Percentiles rank a stretch among this genome's conserved stretches.
Evolutionary conservation across 2,888 invertebrate genomes (phyloP).

Genomic region (Eugnorisma glareosa): DNA sequence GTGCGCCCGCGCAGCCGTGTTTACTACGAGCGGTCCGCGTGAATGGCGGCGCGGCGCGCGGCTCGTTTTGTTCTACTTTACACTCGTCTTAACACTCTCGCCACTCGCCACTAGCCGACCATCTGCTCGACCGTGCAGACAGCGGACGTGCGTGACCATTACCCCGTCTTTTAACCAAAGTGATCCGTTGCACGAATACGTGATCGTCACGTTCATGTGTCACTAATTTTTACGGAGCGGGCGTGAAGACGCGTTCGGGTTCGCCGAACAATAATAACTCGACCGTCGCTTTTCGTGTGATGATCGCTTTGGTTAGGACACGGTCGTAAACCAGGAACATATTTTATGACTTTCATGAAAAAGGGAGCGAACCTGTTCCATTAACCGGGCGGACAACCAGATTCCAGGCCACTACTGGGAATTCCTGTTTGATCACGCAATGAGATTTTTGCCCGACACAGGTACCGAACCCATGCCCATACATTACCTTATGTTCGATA

Average conservation of each 20-base stretch:
- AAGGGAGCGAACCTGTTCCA: neutral
- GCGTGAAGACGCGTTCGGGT: neutral
- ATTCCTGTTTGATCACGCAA: neutral
- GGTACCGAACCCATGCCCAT: neutral
- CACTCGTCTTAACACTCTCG: conserved; percentile 54
- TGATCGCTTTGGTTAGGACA: neutral
- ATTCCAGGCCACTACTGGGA: neutral
- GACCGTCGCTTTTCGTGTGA: neutral
- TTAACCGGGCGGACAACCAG: neutral
- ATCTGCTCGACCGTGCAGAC: conserved; percentile 13
- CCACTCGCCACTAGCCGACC: conserved; percentile 18
- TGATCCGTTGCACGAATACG: neutral
- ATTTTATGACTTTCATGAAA: neutral
- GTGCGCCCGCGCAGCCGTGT: conserved; percentile 42
- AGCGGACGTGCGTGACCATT: neutral
- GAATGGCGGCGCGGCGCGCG: conserved; percentile 53
- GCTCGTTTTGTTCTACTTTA: conserved; percentile 55
- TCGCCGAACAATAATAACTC: neutral
- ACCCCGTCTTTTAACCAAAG: neutral
- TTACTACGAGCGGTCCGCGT: conserved; percentile 59
- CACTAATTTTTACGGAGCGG: neutral
- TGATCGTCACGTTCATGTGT: neutral
- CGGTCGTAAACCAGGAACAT: neutral
- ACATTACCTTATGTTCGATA: neutral
- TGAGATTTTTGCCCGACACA: neutral